These are phyloP conservation scores for Eptesicus fuscus DNA, from an alignment of 2,113 vertebrate species.

Conservation along the genomic window DNA sequence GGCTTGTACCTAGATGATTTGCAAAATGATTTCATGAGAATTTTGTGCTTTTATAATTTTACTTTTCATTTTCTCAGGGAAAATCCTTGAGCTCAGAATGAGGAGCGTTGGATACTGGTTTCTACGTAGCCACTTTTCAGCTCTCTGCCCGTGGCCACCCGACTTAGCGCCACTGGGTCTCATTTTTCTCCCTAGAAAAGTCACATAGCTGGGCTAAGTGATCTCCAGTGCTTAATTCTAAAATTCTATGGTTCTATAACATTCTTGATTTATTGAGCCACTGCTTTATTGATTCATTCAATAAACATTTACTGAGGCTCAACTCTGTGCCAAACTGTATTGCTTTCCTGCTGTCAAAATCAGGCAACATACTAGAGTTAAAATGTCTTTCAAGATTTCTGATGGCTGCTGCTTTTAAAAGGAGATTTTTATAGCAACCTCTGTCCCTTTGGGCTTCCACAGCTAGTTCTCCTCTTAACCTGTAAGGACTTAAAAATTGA, in stretches of 20 bases:
- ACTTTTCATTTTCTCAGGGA: not conserved
- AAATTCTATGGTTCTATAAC: not conserved
- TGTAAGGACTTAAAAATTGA: not conserved
- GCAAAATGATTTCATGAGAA: not conserved
- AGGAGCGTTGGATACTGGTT: not conserved
- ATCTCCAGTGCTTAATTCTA: not conserved
- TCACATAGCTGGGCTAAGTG: not conserved
- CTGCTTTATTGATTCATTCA: not conserved
- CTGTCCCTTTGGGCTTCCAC: not conserved
- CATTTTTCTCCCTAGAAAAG: not conserved
- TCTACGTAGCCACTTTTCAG: not conserved
- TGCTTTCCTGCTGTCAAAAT: not conserved
- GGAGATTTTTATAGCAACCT: not conserved
- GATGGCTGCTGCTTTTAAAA: not conserved
- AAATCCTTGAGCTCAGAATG: not conserved
- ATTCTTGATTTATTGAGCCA: not conserved
- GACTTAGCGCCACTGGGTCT: not conserved
- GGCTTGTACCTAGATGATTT: not conserved
- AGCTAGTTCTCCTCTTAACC: not conserved
- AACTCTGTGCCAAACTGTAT: not conserved
- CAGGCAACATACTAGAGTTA: not conserved
- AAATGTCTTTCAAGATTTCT: conserved; percentile 32
- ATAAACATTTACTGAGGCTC: conserved; percentile 30
- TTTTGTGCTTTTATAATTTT: not conserved
- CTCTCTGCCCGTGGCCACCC: not conserved